phyloP scores from a whole-genome alignment of 2,888 invertebrate genomes.

The Sminthurinus aureus region DNA sequence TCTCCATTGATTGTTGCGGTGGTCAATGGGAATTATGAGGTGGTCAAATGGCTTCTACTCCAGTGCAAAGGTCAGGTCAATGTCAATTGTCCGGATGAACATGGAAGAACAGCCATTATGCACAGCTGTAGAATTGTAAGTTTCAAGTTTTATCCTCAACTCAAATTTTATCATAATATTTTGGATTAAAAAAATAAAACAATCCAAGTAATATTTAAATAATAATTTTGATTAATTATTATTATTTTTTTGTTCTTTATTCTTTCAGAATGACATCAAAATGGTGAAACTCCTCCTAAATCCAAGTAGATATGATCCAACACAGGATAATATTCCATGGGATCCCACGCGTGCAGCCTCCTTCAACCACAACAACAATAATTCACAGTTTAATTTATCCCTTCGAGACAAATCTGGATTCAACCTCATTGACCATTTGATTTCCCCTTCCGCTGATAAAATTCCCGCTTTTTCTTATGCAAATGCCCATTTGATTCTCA shows the following conservation, averaged over 20 bases:
- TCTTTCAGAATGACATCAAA: conserved; percentile 51
- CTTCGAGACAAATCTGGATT: conserved; percentile 50
- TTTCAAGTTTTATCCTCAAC: background rate
- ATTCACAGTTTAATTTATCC: conserved; percentile 32
- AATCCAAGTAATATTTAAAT: background rate
- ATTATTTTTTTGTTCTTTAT: conserved; percentile 12
- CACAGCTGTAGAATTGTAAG: conserved; percentile 53
- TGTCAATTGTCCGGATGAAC: conserved; percentile 48
- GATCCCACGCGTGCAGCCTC: background rate
- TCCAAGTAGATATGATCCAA: conserved; percentile 42
- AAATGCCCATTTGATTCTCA: conserved; percentile 4
- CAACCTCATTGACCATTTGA: conserved; percentile 50
- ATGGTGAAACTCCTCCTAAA: conserved; percentile 56
- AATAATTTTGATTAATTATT: background rate
- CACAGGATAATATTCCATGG: conserved; percentile 44
- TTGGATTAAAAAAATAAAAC: background rate
- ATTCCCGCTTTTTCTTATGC: conserved; percentile 5
- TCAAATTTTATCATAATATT: no score
- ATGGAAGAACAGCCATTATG: conserved; percentile 56
- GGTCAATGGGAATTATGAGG: conserved; percentile 44
- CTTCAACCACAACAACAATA: background rate
- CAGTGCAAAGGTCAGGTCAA: conserved; percentile 32
- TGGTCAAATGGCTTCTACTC: conserved; percentile 54
- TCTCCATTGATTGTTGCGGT: conserved; percentile 54
- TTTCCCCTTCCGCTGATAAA: conserved; percentile 32